Conservation (phyloP, 2,113 vertebrate species). For the Tragulus kanchil region DNA sequence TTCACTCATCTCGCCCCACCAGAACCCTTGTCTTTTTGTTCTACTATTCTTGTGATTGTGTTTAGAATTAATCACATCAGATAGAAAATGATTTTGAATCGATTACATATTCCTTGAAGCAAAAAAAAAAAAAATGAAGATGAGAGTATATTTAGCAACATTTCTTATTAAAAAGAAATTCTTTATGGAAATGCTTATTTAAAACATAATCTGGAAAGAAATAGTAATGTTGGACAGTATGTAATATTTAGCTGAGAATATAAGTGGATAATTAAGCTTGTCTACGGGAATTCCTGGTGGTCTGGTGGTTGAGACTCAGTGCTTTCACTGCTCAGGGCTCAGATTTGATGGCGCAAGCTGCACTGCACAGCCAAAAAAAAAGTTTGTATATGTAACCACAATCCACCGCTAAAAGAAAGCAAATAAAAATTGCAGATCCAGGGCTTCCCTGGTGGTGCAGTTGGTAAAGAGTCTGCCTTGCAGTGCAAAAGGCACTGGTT, state of each 20-base stretch:
- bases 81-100: background rate
- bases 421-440: conserved; percentile 2
- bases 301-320: background rate
- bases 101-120: background rate
- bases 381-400: background rate
- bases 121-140: background rate
- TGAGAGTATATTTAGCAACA: background rate
- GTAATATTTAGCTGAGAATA: background rate
- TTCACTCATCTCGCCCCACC: background rate
- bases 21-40: background rate
- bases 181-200: background rate
- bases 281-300: background rate
- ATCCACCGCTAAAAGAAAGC: background rate
- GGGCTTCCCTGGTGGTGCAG: too few relatives aligned
- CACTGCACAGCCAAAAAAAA: background rate
- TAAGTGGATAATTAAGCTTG: background rate
- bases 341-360: background rate
- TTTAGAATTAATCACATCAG: conserved; percentile 15
- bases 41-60: background rate
- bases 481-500: too few relatives aligned
- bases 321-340: background rate
- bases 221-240: background rate
- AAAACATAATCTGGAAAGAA: background rate
- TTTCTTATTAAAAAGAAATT: background rate
- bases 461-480: too few relatives aligned